These are phyloP conservation scores for Zaprionus kolodkinae DNA, from an alignment of 1,140 invertebrate genomes.

Conservation along the genomic window DNA sequence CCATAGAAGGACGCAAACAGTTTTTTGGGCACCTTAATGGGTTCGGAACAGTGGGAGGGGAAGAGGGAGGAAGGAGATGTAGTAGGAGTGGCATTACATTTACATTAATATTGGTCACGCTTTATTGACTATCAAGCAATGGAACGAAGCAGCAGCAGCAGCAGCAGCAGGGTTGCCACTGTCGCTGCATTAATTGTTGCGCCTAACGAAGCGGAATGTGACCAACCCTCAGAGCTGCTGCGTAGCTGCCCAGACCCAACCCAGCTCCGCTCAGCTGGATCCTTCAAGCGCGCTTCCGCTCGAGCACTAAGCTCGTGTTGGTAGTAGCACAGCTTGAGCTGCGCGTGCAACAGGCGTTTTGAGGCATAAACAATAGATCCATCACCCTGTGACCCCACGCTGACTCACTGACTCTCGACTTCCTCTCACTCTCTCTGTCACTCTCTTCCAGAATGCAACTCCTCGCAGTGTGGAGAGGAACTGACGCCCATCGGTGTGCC, in stretches of 20 bases:
- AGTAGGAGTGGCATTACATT: conserved; percentile 26
- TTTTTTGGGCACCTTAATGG: neutral
- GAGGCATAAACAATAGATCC: conserved; percentile 32
- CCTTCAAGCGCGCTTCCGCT: conserved; percentile 78
- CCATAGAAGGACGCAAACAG: conserved; percentile 47
- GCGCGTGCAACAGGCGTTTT: conserved; percentile 2
- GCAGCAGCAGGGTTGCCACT: conserved; percentile 3
- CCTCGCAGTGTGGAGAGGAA: conserved; percentile 78
- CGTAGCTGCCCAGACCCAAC: neutral
- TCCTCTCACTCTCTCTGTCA: neutral
- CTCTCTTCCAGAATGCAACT: conserved; percentile 63
- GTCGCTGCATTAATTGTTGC: conserved; percentile 64
- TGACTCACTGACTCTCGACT: neutral
- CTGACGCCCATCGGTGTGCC: conserved; percentile 73
- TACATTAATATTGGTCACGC: conserved; percentile 72
- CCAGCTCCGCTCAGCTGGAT: conserved; percentile 26
- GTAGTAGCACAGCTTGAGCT: no score
- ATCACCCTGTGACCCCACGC: conserved; percentile 8
- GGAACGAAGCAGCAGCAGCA: conserved; percentile 13
- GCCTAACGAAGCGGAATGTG: conserved; percentile 74
- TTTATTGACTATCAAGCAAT: conserved; percentile 64
- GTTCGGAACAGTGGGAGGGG: neutral
- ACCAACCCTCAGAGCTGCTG: conserved; percentile 49
- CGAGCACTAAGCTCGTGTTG: no score
- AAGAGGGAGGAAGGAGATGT: no score